Conservation (phyloP, 2,113 vertebrate genomes). For the Zosterops pallidus region DNA sequence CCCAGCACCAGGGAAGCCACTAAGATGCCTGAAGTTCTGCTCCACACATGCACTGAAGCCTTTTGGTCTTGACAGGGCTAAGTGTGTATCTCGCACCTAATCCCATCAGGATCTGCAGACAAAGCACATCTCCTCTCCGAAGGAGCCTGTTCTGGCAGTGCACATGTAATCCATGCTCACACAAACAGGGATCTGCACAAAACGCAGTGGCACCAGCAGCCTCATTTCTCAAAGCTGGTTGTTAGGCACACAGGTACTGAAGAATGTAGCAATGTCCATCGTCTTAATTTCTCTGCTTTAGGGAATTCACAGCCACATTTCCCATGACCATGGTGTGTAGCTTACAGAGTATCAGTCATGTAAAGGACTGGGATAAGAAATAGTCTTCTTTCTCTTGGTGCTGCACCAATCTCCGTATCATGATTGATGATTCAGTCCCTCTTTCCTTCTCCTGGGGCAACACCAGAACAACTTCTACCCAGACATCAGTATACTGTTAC, state of each 20-base stretch:
- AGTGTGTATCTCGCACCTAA: background rate
- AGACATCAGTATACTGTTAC: background rate
- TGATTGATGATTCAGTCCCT: background rate
- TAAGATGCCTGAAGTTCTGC: constrained; percentile 6
- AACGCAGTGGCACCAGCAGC: background rate
- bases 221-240: background rate
- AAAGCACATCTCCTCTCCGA: background rate
- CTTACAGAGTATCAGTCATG: background rate
- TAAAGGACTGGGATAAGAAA: background rate
- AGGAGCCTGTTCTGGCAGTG: background rate
- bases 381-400: background rate
- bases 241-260: background rate
- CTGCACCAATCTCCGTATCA: background rate
- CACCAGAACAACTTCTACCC: background rate
- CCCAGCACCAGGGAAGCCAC: background rate
- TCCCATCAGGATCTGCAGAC: background rate
- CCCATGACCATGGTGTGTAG: accelerated
- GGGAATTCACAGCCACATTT: background rate
- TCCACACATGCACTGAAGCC: background rate
- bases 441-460: background rate
- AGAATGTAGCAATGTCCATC: background rate
- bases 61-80: constrained; percentile 20
- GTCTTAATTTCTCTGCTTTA: background rate
- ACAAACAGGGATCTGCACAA: accelerated
- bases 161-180: background rate